These are phyloP conservation scores for Portevinia maculata DNA, from an alignment of 2,888 invertebrate species.

Conservation along the genomic window DNA sequence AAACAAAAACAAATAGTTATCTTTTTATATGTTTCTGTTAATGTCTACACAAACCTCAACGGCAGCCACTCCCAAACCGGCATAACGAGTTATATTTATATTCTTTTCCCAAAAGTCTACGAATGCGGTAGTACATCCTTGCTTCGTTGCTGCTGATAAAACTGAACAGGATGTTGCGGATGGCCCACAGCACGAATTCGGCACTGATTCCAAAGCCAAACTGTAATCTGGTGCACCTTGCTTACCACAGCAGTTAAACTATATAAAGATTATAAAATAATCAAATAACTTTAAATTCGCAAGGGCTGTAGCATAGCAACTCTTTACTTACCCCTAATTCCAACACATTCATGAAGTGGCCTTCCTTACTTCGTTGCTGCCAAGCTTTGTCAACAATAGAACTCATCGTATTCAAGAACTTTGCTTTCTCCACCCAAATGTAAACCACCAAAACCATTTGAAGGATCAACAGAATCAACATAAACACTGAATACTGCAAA, in stretches of 20 bases:
- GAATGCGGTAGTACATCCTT: conserved; percentile 78
- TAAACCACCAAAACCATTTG: conserved; percentile 89
- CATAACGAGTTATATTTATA: conserved; percentile 85
- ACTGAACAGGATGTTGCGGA: conserved; percentile 76
- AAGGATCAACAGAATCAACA: conserved; percentile 88
- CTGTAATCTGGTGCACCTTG: conserved; percentile 77
- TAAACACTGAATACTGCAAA: conserved; percentile 88
- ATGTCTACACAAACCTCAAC: conserved; percentile 85
- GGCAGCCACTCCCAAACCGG: conserved; percentile 88
- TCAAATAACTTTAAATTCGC: conserved; percentile 2
- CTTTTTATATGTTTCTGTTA: neutral
- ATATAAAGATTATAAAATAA: conserved; percentile 8
- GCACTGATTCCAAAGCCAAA: conserved; percentile 64
- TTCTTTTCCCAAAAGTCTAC: conserved; percentile 82
- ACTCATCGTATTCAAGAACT: conserved; percentile 84
- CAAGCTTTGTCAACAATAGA: conserved; percentile 83
- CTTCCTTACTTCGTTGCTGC: conserved; percentile 76
- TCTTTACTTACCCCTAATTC: conserved; percentile 77
- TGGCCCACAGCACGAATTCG: conserved; percentile 80
- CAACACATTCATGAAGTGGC: conserved; percentile 78
- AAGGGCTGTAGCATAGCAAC: too few relatives aligned
- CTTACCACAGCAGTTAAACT: conserved; percentile 81
- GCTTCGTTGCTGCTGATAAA: conserved; percentile 71
- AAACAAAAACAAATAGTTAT: conserved; percentile 13
- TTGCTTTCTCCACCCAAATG: conserved; percentile 86